Evolutionary conservation across 2,113 vertebrate genomes (phyloP).

Genomic region (Sorex fumeus): DNA sequence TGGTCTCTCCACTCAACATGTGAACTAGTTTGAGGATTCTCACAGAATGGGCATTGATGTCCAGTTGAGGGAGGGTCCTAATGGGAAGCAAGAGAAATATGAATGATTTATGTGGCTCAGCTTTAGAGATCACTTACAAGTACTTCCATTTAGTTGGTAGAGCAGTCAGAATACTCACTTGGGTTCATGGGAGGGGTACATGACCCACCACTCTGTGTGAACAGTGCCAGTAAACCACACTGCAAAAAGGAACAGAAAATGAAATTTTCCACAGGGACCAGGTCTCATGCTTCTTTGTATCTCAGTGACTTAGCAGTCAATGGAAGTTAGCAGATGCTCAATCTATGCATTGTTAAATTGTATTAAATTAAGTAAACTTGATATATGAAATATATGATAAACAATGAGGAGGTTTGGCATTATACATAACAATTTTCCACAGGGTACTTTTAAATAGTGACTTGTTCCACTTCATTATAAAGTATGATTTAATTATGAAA

Average conservation of each 20-base stretch:
- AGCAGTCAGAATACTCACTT: neutral
- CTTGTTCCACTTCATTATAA: conserved; percentile 81
- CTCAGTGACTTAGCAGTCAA: conserved; percentile 52
- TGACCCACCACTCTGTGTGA: neutral
- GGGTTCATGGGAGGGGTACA: neutral
- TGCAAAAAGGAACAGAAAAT: conserved; percentile 59
- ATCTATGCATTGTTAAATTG: conserved; percentile 67
- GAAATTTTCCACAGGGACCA: conserved; percentile 9
- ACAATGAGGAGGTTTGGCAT: conserved; percentile 71
- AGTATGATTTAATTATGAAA: conserved; percentile 82
- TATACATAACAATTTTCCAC: conserved; percentile 72
- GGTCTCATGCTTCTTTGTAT: conserved; percentile 58
- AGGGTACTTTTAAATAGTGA: conserved; percentile 76
- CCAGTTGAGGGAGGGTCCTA: neutral
- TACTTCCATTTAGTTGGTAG: neutral
- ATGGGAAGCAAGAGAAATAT: neutral
- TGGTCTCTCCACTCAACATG: neutral
- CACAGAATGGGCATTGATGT: neutral
- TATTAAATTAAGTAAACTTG: conserved; percentile 78
- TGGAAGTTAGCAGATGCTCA: conserved; percentile 70
- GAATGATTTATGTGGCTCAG: neutral
- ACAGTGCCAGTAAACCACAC: neutral
- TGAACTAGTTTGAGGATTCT: neutral
- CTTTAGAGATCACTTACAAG: neutral
- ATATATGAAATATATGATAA: conserved; percentile 74